Base-by-base conservation (phyloP, 2,113 vertebrate genomes). In the Mastomys natalensis region DNA sequence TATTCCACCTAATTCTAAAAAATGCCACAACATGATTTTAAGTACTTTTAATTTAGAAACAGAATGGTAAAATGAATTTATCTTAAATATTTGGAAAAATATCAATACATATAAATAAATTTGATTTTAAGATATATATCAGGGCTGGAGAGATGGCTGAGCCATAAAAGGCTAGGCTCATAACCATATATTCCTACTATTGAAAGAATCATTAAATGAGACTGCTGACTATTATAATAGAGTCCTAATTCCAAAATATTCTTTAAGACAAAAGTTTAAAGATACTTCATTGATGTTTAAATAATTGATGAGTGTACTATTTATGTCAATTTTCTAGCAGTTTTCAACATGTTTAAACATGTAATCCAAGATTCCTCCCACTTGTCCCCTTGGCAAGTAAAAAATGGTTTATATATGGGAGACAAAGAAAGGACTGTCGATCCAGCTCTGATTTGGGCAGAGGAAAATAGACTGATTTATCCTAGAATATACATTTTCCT, bases 401-500 rank as follows among this genome's bases (percentile, higher is more conserved):
- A 78, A 4, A 6, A n/a, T 11, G 17, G 37, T 1, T 78, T 53
- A 53, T 3, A 2, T 40, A 45, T n/a, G 9, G 53, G 34, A 55
- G n/a, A 80, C 84, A 91, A 53, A 2, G 34, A 73, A 87, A 82
- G 29, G 29, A 40, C 29, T 21, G 13, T 22, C 55, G 64, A 51
- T 29, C 24, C 26, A 45, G 24, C 43, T 76, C 37, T 81, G 10
- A 37, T 60, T 64, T 95, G 72, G 53, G 53, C 16, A 89, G 12
- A 5, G 85, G 13, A 73, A 86, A n/a, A 80, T 80, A 9, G 55
- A 72, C 19, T 55, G 31, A 78, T 60, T 96, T 66, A 48, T 72
- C 58, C 66, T 55, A 21, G n/a, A 84, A 85, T 96, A 92, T n/a
- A 91, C 74, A 93, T 81, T 84, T 93, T 55, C 34, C 53, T 7